A percentile compares a stretch with the other conserved stretches of the same genome.
Evolutionary conservation across 1,140 invertebrate species (phyloP).

Genomic region (Babylonia areolata): DNA sequence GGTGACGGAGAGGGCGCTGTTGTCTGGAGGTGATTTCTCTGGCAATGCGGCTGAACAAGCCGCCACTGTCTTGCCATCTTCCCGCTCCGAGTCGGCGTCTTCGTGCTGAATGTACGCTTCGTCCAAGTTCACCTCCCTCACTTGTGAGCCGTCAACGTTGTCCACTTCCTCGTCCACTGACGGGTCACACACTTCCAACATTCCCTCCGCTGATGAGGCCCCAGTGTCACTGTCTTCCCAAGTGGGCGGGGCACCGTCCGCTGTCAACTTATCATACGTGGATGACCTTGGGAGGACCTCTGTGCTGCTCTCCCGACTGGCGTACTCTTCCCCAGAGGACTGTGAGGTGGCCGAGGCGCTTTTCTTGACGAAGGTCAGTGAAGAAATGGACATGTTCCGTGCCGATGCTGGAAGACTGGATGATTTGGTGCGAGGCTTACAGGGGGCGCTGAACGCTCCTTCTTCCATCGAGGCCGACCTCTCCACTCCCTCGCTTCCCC

Average conservation of each 20-base stretch:
- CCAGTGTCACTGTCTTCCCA: background rate
- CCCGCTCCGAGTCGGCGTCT: background rate
- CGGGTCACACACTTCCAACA: constrained; percentile 44
- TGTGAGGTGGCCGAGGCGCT: constrained; percentile 8
- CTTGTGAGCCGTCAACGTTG: background rate
- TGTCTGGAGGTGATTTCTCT: background rate
- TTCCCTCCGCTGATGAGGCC: background rate
- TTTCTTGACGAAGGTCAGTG: constrained; percentile 62
- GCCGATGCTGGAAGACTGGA: constrained; percentile 47
- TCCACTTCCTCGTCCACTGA: background rate
- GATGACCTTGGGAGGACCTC: constrained; percentile 27
- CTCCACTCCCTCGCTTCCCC: constrained; percentile 43
- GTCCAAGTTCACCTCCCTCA: constrained; percentile 24
- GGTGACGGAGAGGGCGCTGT: background rate
- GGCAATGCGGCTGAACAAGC: background rate
- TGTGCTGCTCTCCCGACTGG: constrained; percentile 17
- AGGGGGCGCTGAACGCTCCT: background rate
- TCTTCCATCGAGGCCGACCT: constrained; percentile 34
- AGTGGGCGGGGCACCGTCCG: background rate
- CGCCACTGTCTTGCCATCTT: background rate
- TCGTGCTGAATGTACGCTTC: constrained; percentile 31
- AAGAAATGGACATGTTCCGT: constrained; percentile 63
- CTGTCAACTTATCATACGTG: constrained; percentile 17
- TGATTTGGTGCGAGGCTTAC: constrained; percentile 36
- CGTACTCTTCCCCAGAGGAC: constrained; percentile 12